Conservation (phyloP, 1,140 invertebrate genomes). For the Eueides isabella region DNA sequence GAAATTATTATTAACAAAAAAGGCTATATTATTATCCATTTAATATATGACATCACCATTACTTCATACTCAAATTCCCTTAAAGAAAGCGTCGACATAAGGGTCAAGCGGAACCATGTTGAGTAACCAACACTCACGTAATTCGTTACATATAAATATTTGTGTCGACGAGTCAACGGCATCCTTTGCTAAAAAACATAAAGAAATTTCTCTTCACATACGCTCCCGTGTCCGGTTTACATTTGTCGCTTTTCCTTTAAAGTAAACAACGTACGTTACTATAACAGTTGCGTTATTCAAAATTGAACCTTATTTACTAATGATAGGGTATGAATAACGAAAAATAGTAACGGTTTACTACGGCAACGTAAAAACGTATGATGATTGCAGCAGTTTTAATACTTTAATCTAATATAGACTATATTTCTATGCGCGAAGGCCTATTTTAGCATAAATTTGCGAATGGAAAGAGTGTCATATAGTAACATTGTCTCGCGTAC, state of each 20-base stretch:
- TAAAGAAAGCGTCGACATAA: conserved; percentile 33
- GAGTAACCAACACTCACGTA: conserved; percentile 28
- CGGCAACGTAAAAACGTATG: neutral
- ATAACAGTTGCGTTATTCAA: neutral
- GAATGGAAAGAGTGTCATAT: neutral
- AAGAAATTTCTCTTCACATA: conserved; percentile 72
- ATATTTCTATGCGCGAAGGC: neutral
- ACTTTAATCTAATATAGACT: neutral
- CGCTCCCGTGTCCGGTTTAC: conserved; percentile 70
- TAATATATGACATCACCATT: neutral
- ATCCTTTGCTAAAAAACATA: conserved; percentile 67
- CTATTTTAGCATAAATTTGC: neutral
- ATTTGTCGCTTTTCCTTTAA: conserved; percentile 73
- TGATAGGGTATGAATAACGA: neutral
- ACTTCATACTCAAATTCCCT: conserved; percentile 7
- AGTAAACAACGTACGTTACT: conserved; percentile 42
- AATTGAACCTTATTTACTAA: conserved; percentile 26
- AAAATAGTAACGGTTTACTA: neutral
- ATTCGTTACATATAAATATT: conserved; percentile 54
- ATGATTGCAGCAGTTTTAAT: neutral
- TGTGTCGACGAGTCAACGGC: conserved; percentile 54
- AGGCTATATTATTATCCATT: neutral
- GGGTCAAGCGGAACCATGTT: conserved; percentile 11
- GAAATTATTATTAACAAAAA: neutral
- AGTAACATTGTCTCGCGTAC: conserved; percentile 34